phyloP scores from a whole-genome alignment of 2,888 invertebrate species.

The Catocala sponsa region DNA sequence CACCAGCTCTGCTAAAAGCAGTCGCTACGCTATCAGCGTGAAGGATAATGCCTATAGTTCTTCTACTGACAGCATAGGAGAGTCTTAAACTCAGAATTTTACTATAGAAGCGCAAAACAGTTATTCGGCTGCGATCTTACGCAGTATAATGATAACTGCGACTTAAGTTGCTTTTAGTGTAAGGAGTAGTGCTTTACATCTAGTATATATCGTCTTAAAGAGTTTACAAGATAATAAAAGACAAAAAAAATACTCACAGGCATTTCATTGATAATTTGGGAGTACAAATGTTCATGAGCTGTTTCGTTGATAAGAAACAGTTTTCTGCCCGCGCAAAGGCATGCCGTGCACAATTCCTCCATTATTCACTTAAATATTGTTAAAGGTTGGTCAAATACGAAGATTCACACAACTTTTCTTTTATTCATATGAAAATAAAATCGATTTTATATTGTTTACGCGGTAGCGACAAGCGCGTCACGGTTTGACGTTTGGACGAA shows the following conservation, averaged over 20 bases:
- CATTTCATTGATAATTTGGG: constrained; percentile 77
- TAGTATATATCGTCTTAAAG: no score
- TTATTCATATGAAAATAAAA: neutral
- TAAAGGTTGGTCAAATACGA: neutral
- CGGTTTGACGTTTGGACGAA: neutral
- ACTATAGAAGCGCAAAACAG: no score
- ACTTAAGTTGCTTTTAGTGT: no score
- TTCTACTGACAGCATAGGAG: no score
- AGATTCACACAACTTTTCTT: neutral
- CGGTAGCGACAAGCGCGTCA: constrained; percentile 13
- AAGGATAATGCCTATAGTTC: no score
- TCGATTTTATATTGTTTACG: constrained; percentile 15
- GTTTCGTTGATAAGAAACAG: constrained; percentile 66
- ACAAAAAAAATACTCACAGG: constrained; percentile 57
- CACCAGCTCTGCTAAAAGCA: no score
- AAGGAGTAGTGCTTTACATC: no score
- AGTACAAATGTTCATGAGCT: constrained; percentile 64
- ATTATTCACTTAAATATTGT: constrained; percentile 68
- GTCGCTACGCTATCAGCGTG: no score
- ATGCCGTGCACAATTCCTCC: constrained; percentile 73
- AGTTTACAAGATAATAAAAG: no score
- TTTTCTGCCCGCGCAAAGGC: constrained; percentile 70
- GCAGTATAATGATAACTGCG: no score
- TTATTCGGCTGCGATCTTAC: no score
- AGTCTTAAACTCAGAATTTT: no score